Conservation (phyloP, 2,888 invertebrate genomes). For the Euspilapteryx auroguttella region DNA sequence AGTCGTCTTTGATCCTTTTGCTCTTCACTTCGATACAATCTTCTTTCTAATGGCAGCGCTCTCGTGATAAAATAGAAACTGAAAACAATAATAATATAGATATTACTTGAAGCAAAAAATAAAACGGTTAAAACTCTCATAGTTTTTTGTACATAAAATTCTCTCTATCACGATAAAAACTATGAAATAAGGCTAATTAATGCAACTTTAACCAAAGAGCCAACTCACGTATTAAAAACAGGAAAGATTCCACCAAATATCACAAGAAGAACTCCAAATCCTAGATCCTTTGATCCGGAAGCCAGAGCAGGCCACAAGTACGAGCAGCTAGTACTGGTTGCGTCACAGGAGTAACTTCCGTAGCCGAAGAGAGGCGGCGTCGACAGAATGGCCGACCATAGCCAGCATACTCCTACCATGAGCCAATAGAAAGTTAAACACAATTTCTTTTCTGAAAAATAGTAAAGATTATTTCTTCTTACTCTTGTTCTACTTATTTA, state of each 20-base stretch:
- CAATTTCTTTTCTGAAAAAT: constrained; percentile 36
- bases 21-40: constrained; percentile 40
- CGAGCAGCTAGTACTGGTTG: constrained; percentile 46
- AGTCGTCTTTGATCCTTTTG: constrained; percentile 41
- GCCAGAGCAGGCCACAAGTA: constrained; percentile 41
- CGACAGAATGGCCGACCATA: constrained; percentile 34
- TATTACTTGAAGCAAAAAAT: too few species aligned
- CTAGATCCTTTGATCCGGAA: constrained; percentile 35
- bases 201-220: too few species aligned
- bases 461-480: too few species aligned
- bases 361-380: constrained; percentile 50
- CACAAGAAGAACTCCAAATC: constrained; percentile 41
- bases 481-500: too few species aligned
- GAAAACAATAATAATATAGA: too few species aligned
- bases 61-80: constrained; percentile 52
- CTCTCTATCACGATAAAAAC: too few species aligned
- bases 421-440: constrained; percentile 41
- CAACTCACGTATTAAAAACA: too few species aligned
- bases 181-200: too few species aligned
- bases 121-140: too few species aligned
- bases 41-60: constrained; percentile 38
- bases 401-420: constrained; percentile 41
- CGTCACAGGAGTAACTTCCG: constrained; percentile 51
- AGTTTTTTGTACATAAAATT: too few species aligned
- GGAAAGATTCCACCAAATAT: constrained; percentile 42